Base-by-base conservation (phyloP, 1,140 invertebrate species). In the Drosophila lacteicornis region DNA sequence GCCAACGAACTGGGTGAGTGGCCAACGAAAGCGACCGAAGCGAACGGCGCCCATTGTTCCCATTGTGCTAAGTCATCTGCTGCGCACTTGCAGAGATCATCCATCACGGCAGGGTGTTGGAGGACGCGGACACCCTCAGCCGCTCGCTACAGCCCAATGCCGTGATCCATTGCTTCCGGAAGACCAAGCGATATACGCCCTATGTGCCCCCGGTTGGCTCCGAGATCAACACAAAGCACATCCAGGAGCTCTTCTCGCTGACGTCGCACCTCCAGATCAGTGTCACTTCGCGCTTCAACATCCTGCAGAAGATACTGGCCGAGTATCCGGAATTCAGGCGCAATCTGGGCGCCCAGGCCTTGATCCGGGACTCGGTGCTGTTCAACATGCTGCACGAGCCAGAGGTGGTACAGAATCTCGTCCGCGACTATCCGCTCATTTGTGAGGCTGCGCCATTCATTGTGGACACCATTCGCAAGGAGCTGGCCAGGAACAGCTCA, bases 281-380 rank as follows among this genome's bases (percentile, higher is more conserved):
- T 67, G 91, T 92, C 2, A 80, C 73, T 7, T 92, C 87, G 1
- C 77, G 91, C 1, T 90, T 92, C 7, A 92, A 92, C 42, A 92
- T 92, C 25, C 38, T 92, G 9, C 90, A 92, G 45, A 92, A 92
- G 61, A 91, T 93, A 9, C 57, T 93, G 2, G 79, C 79, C 0
- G 90, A 92, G 55, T 93, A 92, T 80, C 92, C 92, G 6, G 92
- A 93, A 38, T 93, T 93, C 50, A 84, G 88, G 19, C 84, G 83
- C 25, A 92, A 93, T 81, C 56, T 92, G 53, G 92, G 91, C 11
- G 92, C 92, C 40, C 90, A 92, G 59, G 88, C 92, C 0, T 53
- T 93, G 8, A 91, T 93, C 25, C 80, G 92, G 1, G 92, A 93
- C 50, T 92, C 92, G 19, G 90, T 93, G 11, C 62, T 93, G 1